Evolutionary conservation across 2,797 vertebrate species (phyloP).

Genomic region (Phataginus tricuspis): DNA sequence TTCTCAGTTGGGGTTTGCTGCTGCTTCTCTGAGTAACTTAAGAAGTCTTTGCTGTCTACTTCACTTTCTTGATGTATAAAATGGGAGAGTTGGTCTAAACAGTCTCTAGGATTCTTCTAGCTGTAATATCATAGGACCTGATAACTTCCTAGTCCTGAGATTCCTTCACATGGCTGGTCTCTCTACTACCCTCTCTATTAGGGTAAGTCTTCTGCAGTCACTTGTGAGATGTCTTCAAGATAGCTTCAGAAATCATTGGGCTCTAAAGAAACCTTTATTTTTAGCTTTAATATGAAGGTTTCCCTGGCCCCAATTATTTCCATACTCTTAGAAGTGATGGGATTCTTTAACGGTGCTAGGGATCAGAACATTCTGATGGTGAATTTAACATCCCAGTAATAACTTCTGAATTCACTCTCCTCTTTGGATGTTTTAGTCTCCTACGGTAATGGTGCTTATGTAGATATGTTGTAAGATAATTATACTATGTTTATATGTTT

Average conservation of each 20-base stretch:
- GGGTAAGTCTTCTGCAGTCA: not conserved
- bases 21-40: not conserved
- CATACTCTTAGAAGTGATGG: not conserved
- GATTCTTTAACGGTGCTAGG: not conserved
- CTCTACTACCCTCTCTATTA: not conserved
- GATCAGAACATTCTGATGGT: not conserved
- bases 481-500: not conserved
- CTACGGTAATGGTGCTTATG: not conserved
- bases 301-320: not conserved
- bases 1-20: slow-evolving; percentile 5
- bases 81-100: not conserved
- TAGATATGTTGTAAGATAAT: not conserved
- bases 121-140: not conserved
- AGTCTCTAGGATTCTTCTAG: not conserved
- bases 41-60: not conserved
- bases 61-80: slow-evolving; percentile 13
- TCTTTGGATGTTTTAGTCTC: not conserved
- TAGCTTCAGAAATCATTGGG: not conserved
- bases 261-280: not conserved
- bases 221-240: not conserved
- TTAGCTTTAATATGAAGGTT: not conserved
- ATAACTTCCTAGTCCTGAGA: not conserved
- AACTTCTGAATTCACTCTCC: not conserved
- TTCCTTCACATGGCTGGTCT: not conserved
- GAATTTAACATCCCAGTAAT: not conserved